A percentile compares a stretch with the other conserved stretches of the same genome.
These are phyloP conservation scores for Euproctis similis DNA, from an alignment of 2,888 invertebrate species.

Conservation along the genomic window DNA sequence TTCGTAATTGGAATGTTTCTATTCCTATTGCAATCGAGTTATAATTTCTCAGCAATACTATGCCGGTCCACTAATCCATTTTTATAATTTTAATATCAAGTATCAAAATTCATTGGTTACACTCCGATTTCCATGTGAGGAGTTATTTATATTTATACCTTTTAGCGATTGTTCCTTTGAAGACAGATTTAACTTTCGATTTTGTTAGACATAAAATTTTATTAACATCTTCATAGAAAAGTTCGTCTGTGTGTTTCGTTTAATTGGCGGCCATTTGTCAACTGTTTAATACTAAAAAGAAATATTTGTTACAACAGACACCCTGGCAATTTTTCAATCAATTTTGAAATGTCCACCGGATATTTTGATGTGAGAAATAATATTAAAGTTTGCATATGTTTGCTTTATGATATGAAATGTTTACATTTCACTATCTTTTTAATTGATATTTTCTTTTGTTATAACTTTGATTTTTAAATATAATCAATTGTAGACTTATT, in stretches of 20 bases:
- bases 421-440: too few relatives aligned
- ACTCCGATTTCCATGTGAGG: conserved; percentile 14
- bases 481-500: too few relatives aligned
- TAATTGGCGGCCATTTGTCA: conserved; percentile 19
- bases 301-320: conserved; percentile 10
- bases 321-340: conserved; percentile 15
- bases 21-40: too few relatives aligned
- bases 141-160: conserved; percentile 13
- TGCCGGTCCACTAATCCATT: too few relatives aligned
- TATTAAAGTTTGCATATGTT: too few relatives aligned
- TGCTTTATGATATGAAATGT: too few relatives aligned
- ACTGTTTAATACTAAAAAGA: conserved; percentile 16
- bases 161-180: conserved; percentile 11
- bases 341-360: conserved; percentile 6
- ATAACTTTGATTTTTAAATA: too few relatives aligned
- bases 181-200: conserved; percentile 16
- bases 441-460: too few relatives aligned
- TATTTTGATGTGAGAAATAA: conserved; percentile 1
- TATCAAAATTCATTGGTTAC: too few relatives aligned
- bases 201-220: conserved; percentile 15
- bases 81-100: too few relatives aligned
- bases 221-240: conserved; percentile 21
- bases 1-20: too few relatives aligned
- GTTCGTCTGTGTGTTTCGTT: conserved; percentile 18
- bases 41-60: too few relatives aligned